Base-by-base conservation (phyloP, 2,888 invertebrate species). In the Pristionchus maxplancki region DNA sequence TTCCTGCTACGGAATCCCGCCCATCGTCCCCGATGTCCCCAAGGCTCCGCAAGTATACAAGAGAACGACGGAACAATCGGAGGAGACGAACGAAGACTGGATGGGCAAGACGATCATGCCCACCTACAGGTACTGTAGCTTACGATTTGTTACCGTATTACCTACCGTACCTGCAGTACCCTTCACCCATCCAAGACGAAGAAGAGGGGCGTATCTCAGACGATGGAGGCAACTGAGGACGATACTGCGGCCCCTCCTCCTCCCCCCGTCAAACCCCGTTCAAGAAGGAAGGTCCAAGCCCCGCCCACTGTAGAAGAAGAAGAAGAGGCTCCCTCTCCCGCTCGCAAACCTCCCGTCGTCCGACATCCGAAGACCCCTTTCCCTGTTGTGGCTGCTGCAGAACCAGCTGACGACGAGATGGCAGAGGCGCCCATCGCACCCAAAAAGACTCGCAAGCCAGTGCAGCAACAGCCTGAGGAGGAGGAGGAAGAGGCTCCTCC, bases 401-500 rank as follows among this genome's bases (percentile, higher is more conserved):
- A 78, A 44, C 44, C 78, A 9, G 78, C 78, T 13, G 40, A 40
- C 15, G 78, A 78, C n/a, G 78, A 78, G 17, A 78, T 78, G 40
- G 44, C 44, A n/a, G 78, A 78, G n/a, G 48, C 78, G 48, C 71
- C 71, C 40, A 24, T 74, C 20, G 71, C 71, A 74, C 44, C 78
- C n/a, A 78, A 44, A 48, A 78, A 48, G 78, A 78, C 78, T 44
- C 78, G 78, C 44, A 78, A 78, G 44, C 78, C 78, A 44, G 71
- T 71, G 13, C 24, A 24, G 58, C 78, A 37, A 40, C 74, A 71
- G 71, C n/a, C 44, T 31, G 78, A 40, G n/a, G 78, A 78, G 28
- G 78, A 78, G 28, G 78, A 78, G 20, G 78, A 48, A 44, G 78
- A 58, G 58, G 58, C 58, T 0, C 58, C 58, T 58, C 58, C 58